These are phyloP conservation scores for Balanococcus diminutus DNA, from an alignment of 2,888 invertebrate species.

Conservation along the genomic window DNA sequence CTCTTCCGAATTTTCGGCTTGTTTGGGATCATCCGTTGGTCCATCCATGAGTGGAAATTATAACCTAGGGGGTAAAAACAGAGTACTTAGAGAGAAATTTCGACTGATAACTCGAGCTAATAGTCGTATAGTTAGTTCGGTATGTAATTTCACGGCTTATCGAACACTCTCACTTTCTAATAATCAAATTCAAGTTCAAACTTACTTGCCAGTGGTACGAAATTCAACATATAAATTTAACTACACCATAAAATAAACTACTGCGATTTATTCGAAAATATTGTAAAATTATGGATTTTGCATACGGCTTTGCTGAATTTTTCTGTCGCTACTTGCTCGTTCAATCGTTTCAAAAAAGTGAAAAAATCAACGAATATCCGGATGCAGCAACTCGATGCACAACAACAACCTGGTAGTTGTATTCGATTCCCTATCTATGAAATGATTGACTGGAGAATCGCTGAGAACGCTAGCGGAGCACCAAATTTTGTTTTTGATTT, in stretches of 20 bases:
- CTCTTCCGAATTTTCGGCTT: background rate
- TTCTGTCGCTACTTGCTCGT: constrained; percentile 20
- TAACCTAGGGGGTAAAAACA: background rate
- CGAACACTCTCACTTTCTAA: background rate
- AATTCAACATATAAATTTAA: background rate
- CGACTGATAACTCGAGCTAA: background rate
- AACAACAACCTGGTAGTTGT: too few relatives aligned
- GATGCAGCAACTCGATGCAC: too few relatives aligned
- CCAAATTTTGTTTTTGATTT: too few relatives aligned
- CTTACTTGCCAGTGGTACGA: background rate
- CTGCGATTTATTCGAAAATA: background rate
- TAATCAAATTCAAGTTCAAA: background rate
- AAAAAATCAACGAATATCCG: background rate
- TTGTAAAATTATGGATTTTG: background rate
- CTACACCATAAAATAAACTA: background rate
- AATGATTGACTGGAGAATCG: too few relatives aligned
- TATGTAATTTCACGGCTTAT: constrained; percentile 23
- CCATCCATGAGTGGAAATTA: background rate
- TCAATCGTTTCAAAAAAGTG: background rate
- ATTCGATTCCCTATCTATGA: too few relatives aligned
- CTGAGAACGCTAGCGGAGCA: too few relatives aligned
- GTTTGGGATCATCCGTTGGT: background rate
- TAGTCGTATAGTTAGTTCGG: constrained; percentile 44
- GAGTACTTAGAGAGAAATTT: background rate
- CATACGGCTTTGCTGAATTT: background rate